These are phyloP conservation scores for Smithornis capensis DNA, from an alignment of 2,113 vertebrate genomes.

Conservation along the genomic window DNA sequence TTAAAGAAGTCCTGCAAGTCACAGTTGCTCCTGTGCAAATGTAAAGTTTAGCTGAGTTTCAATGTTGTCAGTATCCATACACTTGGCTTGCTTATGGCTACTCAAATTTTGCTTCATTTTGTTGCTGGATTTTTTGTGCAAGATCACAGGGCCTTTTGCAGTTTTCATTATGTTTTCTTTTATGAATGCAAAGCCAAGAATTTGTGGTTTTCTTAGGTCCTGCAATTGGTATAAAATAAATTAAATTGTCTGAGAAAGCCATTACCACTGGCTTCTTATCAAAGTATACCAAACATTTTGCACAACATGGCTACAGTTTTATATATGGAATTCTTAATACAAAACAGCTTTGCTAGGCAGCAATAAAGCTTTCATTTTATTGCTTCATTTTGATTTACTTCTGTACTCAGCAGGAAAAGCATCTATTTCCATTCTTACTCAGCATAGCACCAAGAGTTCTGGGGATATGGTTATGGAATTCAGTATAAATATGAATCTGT, in stretches of 20 bases:
- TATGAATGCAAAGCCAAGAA: not conserved
- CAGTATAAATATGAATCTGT: not conserved
- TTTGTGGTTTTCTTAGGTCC: not conserved
- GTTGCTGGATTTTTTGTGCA: not conserved
- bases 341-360: slow-evolving; percentile 17
- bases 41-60: not conserved
- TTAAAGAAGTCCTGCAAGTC: not conserved
- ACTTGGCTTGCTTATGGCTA: not conserved
- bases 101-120: not conserved
- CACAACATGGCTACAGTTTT: not conserved
- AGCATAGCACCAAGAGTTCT: not conserved
- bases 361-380: slow-evolving; percentile 21
- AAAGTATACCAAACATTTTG: slow-evolving; percentile 6
- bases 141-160: not conserved
- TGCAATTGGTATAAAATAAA: not conserved
- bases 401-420: not conserved
- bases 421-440: not conserved
- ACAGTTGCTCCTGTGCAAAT: not conserved
- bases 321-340: slow-evolving; percentile 8
- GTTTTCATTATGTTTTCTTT: slow-evolving; percentile 5
- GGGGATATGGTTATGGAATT: not conserved
- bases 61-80: not conserved
- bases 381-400: slow-evolving; percentile 42
- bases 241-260: slow-evolving; percentile 12
- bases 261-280: slow-evolving; percentile 26